A percentile compares a stretch with the other conserved stretches of the same genome.
phyloP scores from a whole-genome alignment of 2,113 vertebrate genomes.

The Holacanthus passer region DNA sequence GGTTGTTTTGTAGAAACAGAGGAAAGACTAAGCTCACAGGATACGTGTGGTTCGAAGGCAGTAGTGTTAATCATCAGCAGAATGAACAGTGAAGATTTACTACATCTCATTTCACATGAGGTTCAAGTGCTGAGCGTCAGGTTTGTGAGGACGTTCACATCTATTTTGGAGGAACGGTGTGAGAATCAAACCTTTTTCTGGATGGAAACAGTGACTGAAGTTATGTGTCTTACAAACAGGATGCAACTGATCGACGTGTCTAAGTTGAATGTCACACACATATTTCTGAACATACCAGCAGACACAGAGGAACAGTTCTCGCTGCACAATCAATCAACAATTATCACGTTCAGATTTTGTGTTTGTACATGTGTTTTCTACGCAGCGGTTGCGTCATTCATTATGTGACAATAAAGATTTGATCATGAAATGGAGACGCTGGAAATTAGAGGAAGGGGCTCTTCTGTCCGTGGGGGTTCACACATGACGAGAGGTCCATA shows the following conservation, averaged over 20 bases:
- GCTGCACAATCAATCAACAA: too few species aligned
- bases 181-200: not conserved
- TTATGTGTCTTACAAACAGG: not conserved
- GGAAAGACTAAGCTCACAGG: too few species aligned
- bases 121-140: not conserved
- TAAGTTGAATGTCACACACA: slow-evolving; percentile 20
- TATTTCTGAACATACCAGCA: not conserved
- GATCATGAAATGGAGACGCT: not conserved
- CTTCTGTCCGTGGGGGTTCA: not conserved
- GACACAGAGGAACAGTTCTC: not conserved
- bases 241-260: slow-evolving; percentile 4
- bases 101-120: too few species aligned
- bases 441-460: not conserved
- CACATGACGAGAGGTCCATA: not conserved
- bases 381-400: too few species aligned
- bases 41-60: too few species aligned
- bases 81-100: too few species aligned
- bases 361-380: not conserved
- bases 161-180: not conserved
- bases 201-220: not conserved
- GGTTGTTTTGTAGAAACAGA: not conserved
- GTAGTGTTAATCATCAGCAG: too few species aligned
- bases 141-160: not conserved
- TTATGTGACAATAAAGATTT: not conserved
- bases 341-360: not conserved